Evolutionary conservation across 2,888 invertebrate genomes (phyloP).

Genomic region (Physocephala rufipes): DNA sequence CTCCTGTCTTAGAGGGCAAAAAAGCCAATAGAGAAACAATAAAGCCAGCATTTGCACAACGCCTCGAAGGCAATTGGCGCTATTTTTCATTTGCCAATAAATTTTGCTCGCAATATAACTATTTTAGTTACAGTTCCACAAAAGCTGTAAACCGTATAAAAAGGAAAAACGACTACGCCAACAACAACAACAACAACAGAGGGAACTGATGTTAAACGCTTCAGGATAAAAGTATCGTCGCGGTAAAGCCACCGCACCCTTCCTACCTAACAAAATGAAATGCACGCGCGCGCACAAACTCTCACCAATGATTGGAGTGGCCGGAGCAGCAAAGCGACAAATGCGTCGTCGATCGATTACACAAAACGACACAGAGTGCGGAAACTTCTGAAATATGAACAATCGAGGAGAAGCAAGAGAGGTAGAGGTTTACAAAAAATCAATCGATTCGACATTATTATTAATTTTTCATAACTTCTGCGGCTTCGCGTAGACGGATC

Average conservation of each 20-base stretch:
- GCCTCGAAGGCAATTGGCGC: slow-evolving; percentile 51
- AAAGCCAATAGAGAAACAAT: slow-evolving; percentile 43
- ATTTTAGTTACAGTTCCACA: slow-evolving; percentile 56
- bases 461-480: slow-evolving; percentile 65
- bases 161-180: too few species aligned
- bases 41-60: slow-evolving; percentile 44
- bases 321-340: slow-evolving; percentile 12
- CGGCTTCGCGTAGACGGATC: slow-evolving; percentile 47
- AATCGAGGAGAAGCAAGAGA: background rate
- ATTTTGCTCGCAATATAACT: slow-evolving; percentile 41
- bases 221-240: slow-evolving; percentile 17
- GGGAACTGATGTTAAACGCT: slow-evolving; percentile 2
- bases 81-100: slow-evolving; percentile 54
- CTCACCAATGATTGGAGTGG: too few species aligned
- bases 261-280: background rate
- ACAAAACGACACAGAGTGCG: background rate
- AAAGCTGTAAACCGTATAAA: slow-evolving; percentile 18
- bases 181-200: too few species aligned
- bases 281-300: background rate
- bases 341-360: background rate
- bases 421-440: slow-evolving; percentile 50
- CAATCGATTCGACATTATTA: slow-evolving; percentile 65
- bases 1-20: slow-evolving; percentile 37
- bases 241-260: slow-evolving; percentile 12
- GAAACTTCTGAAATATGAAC: slow-evolving; percentile 11